Evolutionary conservation across 2,113 vertebrate species (phyloP).

Genomic region (Furnarius figulus): DNA sequence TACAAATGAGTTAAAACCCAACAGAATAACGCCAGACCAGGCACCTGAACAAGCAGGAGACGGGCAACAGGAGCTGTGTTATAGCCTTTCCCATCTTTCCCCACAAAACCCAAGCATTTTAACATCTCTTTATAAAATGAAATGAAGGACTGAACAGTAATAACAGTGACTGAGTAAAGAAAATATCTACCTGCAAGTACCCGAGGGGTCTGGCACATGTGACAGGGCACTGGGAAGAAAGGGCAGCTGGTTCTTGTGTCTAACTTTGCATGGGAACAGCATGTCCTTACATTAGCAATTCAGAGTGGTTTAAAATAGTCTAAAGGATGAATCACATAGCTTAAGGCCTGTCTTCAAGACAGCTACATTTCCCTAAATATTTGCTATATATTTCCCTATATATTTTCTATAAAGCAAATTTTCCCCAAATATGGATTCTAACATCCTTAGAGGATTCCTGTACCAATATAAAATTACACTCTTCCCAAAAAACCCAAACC

Average conservation of each 20-base stretch:
- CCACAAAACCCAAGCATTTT: not conserved
- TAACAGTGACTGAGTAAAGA: not conserved
- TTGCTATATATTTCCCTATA: not conserved
- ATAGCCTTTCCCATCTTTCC: not conserved
- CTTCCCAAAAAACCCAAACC: not conserved
- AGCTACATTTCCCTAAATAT: not conserved
- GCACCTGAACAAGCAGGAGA: not conserved
- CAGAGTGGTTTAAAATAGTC: not conserved
- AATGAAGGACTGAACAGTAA: not conserved
- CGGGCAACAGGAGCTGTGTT: not conserved
- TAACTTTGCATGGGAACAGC: not conserved
- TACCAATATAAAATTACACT: not conserved
- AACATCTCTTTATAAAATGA: not conserved
- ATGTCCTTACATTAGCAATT: not conserved
- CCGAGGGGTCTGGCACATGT: accelerated
- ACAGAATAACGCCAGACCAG: not conserved
- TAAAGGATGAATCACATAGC: not conserved
- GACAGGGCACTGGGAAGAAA: not conserved
- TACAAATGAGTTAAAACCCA: not conserved
- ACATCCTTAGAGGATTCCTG: not conserved
- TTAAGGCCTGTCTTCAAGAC: not conserved
- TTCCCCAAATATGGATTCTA: not conserved
- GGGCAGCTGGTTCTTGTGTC: not conserved
- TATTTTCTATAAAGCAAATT: not conserved
- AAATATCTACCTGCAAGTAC: not conserved